Base-by-base conservation (phyloP, 2,113 vertebrate genomes). In the Equus przewalskii region DNA sequence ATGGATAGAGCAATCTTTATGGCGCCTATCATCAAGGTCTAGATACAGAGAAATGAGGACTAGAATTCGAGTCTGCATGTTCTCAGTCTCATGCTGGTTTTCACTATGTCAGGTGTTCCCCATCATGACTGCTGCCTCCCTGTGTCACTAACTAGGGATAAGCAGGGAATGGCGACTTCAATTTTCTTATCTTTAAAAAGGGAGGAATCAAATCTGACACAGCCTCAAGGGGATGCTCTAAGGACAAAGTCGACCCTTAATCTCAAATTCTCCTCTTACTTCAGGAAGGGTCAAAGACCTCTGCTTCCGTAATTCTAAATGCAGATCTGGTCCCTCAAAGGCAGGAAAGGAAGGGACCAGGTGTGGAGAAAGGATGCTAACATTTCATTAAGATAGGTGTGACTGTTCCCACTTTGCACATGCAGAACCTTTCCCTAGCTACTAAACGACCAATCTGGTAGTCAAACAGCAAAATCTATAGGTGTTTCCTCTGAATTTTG, bases 231-330 rank as follows among this genome's bases (percentile, higher is more conserved):
- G 26, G 60, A 89, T 30, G 1, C 69, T 94, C 36, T 56, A 81
- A 90, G 58, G 79, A 86, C 72, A 97, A 91, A 80, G 12, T 18
- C 80, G 79, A 41, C 13, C 70, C 44, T 92, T 73, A 70, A 89
- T 83, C n/a, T 64, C 89, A 94, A 97, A 81, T 90, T 90, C 24
- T 87, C 12, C 46, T 95, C 70, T 80, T 75, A 33, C 36, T 51
- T 65, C 30, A 64, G 89, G n/a, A 88, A 96, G n/a, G 18, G 75
- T 95, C 95, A 98, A 69, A 83, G 44, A 30, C 16, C 4, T 49
- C 5, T 46, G 64, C 7, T 83, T 81, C 33, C 67, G 7, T 69
- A 67, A 79, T 93, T 96, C 87, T 92, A 89, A 95, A 97, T 89
- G 44, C 79, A 89, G 49, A 80, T 79, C 73, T 82, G n/a, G 16